A percentile compares a stretch with the other conserved stretches of the same genome.
phyloP scores from a whole-genome alignment of 2,797 vertebrate species.

The Gouania willdenowi region DNA sequence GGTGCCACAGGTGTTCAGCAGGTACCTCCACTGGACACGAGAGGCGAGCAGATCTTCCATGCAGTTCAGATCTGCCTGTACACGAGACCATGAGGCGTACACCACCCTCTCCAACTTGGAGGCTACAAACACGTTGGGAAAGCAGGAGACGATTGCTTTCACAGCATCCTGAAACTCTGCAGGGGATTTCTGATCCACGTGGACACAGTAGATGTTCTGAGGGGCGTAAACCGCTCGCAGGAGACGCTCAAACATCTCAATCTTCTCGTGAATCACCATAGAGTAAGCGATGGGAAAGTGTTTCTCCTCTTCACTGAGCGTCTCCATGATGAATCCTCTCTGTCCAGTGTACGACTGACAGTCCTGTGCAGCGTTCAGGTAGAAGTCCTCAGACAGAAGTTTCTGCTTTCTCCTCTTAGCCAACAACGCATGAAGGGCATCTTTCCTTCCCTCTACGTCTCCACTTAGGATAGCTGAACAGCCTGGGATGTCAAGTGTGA shows the following conservation, averaged over 20 bases:
- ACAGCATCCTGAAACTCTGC: conserved; percentile 69
- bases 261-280: conserved; percentile 84
- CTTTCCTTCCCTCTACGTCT: conserved; percentile 27
- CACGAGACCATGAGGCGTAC: conserved; percentile 83
- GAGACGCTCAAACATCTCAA: conserved; percentile 85
- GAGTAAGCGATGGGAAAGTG: conserved; percentile 84
- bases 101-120: conserved; percentile 73
- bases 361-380: conserved; percentile 71
- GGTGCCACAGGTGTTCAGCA: conserved; percentile 84
- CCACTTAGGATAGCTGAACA: conserved; percentile 68
- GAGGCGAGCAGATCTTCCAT: conserved; percentile 79
- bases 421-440: conserved; percentile 53
- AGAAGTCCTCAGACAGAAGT: conserved; percentile 51
- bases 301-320: conserved; percentile 75
- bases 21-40: conserved; percentile 77
- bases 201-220: conserved; percentile 86
- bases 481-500: conserved; percentile 48
- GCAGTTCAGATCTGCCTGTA: conserved; percentile 86
- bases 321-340: conserved; percentile 65
- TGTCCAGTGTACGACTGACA: conserved; percentile 65
- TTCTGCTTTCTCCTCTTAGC: conserved; percentile 21
- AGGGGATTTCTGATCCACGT: conserved; percentile 77
- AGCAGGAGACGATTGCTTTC: conserved; percentile 72
- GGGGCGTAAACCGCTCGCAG: conserved; percentile 79
- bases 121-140: conserved; percentile 82